Conservation (phyloP, 2,113 vertebrate genomes). For the Trochalopteron elliotii region DNA sequence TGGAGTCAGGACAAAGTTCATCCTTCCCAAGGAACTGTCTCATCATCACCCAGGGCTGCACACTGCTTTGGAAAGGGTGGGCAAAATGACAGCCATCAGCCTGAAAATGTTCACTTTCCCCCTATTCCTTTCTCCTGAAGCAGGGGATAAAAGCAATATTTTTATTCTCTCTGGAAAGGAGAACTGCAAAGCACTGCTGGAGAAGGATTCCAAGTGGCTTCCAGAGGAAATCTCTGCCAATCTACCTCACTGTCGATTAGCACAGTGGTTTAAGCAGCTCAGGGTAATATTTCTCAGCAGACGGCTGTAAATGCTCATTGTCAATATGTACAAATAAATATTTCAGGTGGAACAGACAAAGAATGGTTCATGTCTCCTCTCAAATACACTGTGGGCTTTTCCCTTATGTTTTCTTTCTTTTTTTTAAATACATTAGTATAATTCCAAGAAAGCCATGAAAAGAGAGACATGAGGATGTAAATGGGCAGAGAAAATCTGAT, state of each 20-base stretch:
- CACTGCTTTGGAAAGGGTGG: background rate
- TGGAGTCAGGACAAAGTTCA: background rate
- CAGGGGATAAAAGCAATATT: background rate
- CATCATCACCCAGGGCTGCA: background rate
- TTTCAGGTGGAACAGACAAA: slow-evolving; percentile 27
- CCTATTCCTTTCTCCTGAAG: background rate
- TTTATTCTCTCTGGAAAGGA: background rate
- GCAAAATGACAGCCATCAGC: background rate
- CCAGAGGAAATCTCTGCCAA: background rate
- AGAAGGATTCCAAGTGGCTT: background rate
- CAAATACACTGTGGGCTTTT: background rate
- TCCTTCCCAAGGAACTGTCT: background rate
- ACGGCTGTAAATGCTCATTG: slow-evolving; percentile 47
- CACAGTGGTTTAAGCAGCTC: slow-evolving; percentile 22
- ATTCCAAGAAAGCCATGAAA: background rate
- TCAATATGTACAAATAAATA: slow-evolving; percentile 63
- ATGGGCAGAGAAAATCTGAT: background rate
- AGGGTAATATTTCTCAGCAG: slow-evolving; percentile 27
- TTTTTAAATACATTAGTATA: background rate
- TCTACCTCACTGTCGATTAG: background rate
- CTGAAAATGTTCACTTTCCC: background rate
- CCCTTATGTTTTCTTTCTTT: background rate
- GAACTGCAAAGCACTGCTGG: background rate
- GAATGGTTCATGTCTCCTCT: background rate
- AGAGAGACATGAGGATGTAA: background rate